Percentiles rank a stretch among this genome's conserved stretches.
These are phyloP conservation scores for Myotis findleyi DNA, from an alignment of 2,797 vertebrate species.

Conservation along the genomic window DNA sequence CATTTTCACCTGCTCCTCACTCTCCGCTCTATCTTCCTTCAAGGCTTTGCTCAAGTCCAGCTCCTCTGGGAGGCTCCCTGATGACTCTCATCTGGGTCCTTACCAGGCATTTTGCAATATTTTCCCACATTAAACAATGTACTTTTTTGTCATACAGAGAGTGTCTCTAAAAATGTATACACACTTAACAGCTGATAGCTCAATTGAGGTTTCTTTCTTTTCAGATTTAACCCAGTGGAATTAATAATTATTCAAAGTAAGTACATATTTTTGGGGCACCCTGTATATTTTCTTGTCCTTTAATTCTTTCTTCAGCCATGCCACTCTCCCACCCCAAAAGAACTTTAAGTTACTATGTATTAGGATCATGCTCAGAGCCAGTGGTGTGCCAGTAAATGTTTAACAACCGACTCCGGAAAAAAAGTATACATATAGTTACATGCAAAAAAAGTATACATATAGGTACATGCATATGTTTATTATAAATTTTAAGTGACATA, in stretches of 20 bases:
- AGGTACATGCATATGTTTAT: neutral
- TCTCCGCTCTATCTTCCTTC: neutral
- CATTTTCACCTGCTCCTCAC: no score
- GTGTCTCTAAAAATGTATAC: no score
- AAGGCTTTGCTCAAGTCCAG: neutral
- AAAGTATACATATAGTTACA: no score
- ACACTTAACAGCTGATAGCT: no score
- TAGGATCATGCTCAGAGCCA: neutral
- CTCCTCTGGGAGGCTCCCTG: neutral
- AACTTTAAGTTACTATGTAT: neutral
- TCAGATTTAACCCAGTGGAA: no score
- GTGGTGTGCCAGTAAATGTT: neutral
- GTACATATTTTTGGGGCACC: no score
- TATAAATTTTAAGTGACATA: neutral
- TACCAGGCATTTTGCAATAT: neutral
- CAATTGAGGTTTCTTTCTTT: no score
- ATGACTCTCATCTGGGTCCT: neutral
- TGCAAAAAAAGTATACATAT: neutral
- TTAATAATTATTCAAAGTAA: no score
- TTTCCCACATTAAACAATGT: neutral
- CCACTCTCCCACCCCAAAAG: neutral
- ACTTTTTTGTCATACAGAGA: neutral
- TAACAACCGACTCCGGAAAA: neutral
- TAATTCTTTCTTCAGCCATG: neutral
- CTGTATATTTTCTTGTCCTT: neutral